Evolutionary conservation across 2,888 invertebrate species (phyloP).

Genomic region (Metallyticus violacea): DNA sequence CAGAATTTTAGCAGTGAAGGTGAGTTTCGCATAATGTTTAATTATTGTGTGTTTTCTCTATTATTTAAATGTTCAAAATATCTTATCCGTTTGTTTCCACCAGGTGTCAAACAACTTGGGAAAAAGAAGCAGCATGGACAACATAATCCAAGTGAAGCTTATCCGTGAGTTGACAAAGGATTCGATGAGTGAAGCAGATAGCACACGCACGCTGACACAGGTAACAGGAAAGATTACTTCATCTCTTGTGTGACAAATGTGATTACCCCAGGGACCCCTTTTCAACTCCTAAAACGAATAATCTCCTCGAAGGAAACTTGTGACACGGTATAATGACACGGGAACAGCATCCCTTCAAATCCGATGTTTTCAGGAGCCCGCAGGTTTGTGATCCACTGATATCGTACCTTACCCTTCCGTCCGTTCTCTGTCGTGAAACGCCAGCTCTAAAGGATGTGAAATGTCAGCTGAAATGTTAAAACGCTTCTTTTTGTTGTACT

Average conservation of each 20-base stretch:
- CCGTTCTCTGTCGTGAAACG: neutral
- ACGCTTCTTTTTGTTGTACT: no score
- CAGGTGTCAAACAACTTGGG: no score
- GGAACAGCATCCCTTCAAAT: neutral
- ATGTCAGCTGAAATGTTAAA: no score
- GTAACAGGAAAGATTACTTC: neutral
- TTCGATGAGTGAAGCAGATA: neutral
- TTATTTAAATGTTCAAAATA: no score
- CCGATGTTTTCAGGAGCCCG: neutral
- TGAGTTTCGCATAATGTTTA: no score
- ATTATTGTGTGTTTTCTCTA: no score
- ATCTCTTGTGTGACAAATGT: neutral
- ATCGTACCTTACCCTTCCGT: neutral
- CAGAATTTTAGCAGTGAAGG: no score
- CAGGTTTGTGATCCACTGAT: neutral
- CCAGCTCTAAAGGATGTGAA: neutral
- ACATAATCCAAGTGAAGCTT: neutral
- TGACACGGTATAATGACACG: neutral
- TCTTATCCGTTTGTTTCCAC: no score
- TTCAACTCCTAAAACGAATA: neutral
- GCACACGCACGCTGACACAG: neutral
- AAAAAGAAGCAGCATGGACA: neutral
- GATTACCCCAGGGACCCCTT: neutral
- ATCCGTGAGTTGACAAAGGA: no score
- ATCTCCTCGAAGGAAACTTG: neutral